These are phyloP conservation scores for silkworm (Bombyx mori) DNA, from an alignment of 1,140 invertebrate genomes.

Conservation along the genomic window ASM3026992v2 NC_085117.1:14477501-14478000, in stretches of 20 bases:
- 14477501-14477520: conserved; percentile 46
- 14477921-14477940: no score
- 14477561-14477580: conserved; percentile 53
- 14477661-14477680: conserved; percentile 28
- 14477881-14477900: no score
- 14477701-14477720: conserved; percentile 20
- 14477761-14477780: conserved; percentile 35
- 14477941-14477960: no score
- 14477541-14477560: conserved; percentile 68
- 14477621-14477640: conserved; percentile 51
- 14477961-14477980: no score
- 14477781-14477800: no score
- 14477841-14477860: no score
- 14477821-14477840: no score
- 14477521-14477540: conserved; percentile 58
- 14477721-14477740: conserved; percentile 33
- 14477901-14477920: no score
- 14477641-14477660: conserved; percentile 41
- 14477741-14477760: conserved; percentile 36
- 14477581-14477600: conserved; percentile 53
- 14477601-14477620: conserved; percentile 60
- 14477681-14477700: conserved; percentile 17
- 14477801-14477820: no score
- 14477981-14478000: neutral
- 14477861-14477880: no score